Evolutionary conservation across 1,140 invertebrate genomes (phyloP), one percentile per base, ranked within the genome.

Genomic region (Tetramorium alpestre): DNA sequence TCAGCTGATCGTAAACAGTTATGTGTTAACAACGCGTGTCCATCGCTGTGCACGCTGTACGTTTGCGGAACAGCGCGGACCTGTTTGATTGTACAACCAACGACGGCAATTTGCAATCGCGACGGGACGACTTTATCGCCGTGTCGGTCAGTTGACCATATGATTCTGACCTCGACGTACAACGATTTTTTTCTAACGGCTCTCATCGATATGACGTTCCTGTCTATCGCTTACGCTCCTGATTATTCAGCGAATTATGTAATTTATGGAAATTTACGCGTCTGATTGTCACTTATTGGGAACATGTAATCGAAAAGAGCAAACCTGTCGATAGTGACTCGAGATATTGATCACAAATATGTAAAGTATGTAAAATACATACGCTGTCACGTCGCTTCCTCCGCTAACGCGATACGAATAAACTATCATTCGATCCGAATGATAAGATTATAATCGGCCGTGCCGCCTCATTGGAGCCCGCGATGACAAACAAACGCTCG

Each of bases 1-100:
- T 90, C 88, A 90, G 76, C 80, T 88, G 86, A 90, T 90, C 89
- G 89, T 90, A 90, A 90, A 90, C 85, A 90, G 78, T 87, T 90
- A 85, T 81, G 88, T 72, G 89, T 88, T 90, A 90, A 90, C 88
- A 90, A 85, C 75, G 78, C 85, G 41, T 65, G 72, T 84, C 65
- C 76, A 67, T 54, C 47, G 67, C 7, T 41, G 62, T 67, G n/a
- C 58, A 10, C 33, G 33, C 22, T 33, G 38, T 65, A 25, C 73
- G 73, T 85, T 70, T 69, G 28, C 47, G 38, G 41, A 72, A 33
- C 33, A 58, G 38, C 54, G 41, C 51, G 41, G 58, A 75, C 54
- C 80, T 62, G 80, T 84, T 84, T 75, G 69, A 84, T 84, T 47
- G 80, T 41, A 84, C 41, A 25, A 60, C 67, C 69, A 56, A 56